Evolutionary conservation across 35 echinoderm and acorn worm genomes (phyloP).

Genomic region (Ptychodera flava): DNA sequence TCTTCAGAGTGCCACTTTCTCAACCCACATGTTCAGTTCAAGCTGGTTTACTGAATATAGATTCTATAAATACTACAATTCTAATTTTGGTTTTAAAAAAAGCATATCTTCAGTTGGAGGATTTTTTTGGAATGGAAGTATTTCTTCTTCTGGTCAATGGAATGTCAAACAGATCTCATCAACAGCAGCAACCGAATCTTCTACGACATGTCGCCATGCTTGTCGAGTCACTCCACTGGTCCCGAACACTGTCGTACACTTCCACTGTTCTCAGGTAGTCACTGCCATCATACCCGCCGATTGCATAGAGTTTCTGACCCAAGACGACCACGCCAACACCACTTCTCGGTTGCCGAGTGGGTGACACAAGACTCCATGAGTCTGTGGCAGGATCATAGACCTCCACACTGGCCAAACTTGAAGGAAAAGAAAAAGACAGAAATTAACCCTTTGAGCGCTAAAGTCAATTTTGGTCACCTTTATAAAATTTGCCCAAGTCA

Average conservation of each 20-base stretch:
- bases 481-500: too few relatives aligned
- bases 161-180: too few relatives aligned
- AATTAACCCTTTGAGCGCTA: too few relatives aligned
- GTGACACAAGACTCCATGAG: conserved; percentile 50
- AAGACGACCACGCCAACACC: conserved; percentile 69
- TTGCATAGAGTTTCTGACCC: conserved; percentile 65
- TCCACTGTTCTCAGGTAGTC: conserved; percentile 71
- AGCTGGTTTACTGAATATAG: too few relatives aligned
- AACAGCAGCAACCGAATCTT: conserved; percentile 88
- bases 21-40: too few relatives aligned
- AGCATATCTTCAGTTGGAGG: too few relatives aligned
- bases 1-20: too few relatives aligned
- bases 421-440: background rate
- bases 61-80: too few relatives aligned
- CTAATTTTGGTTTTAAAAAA: too few relatives aligned
- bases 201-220: conserved; percentile 69
- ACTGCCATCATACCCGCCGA: conserved; percentile 85
- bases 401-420: conserved; percentile 76
- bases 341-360: conserved; percentile 60
- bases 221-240: conserved; percentile 69
- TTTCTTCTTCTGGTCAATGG: too few relatives aligned
- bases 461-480: too few relatives aligned
- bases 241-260: conserved; percentile 73
- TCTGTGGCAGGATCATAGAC: conserved; percentile 67
- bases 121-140: too few relatives aligned